These are phyloP conservation scores for Brenthis daphne DNA, from an alignment of 2,888 invertebrate species.

Conservation along the genomic window DNA sequence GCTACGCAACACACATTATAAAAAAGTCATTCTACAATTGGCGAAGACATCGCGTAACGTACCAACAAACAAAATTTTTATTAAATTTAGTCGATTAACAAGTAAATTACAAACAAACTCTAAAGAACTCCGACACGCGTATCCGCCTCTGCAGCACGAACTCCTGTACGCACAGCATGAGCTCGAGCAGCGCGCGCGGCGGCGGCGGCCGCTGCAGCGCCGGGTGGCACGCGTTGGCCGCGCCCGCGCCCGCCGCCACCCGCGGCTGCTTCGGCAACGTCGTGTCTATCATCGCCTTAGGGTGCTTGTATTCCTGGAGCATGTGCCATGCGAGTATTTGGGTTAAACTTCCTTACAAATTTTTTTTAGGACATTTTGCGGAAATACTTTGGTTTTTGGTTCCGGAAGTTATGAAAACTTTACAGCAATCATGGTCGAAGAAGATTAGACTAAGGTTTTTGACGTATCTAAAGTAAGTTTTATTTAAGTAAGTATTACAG, in stretches of 20 bases:
- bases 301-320: conserved; percentile 70
- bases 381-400: no score
- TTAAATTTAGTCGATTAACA: no score
- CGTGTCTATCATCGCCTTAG: conserved; percentile 85
- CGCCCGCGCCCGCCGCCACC: conserved; percentile 79
- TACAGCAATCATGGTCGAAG: no score
- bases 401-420: no score
- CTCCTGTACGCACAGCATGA: conserved; percentile 85
- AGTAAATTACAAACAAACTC: conserved; percentile 61
- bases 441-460: no score
- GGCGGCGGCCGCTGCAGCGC: conserved; percentile 74
- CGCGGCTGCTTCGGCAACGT: conserved; percentile 86
- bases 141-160: conserved; percentile 85
- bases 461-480: no score
- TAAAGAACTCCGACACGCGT: conserved; percentile 86
- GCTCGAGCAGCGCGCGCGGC: conserved; percentile 74
- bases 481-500: no score
- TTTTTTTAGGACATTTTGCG: background rate
- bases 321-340: background rate
- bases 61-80: no score
- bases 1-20: no score
- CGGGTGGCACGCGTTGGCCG: conserved; percentile 84
- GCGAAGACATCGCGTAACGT: no score
- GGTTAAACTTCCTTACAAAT: background rate
- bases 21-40: no score